Conservation (phyloP, 2,888 invertebrate species). For the Epirrita christyi region DNA sequence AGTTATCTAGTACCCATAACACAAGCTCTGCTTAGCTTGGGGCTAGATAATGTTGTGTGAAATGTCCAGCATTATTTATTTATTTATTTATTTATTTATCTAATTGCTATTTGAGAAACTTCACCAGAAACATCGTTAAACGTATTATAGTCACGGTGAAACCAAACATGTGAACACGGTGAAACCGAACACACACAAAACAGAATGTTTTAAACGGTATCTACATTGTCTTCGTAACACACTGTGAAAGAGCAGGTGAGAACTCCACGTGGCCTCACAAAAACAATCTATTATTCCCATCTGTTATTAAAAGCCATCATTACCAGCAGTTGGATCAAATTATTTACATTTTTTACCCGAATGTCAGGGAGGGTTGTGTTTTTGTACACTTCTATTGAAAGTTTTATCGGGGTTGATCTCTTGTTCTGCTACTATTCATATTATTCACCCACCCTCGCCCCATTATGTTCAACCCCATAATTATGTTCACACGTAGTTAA, state of each 20-base stretch:
- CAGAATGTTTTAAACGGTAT: background rate
- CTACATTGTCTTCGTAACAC: background rate
- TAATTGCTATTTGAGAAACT: too few species aligned
- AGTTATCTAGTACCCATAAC: too few species aligned
- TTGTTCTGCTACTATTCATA: constrained; percentile 38
- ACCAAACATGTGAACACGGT: background rate
- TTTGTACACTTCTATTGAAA: constrained; percentile 1
- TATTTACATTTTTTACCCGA: constrained; percentile 18
- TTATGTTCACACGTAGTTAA: constrained; percentile 51
- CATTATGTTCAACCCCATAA: constrained; percentile 38
- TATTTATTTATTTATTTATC: too few species aligned
- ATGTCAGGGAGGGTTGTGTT: background rate
- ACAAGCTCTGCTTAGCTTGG: too few species aligned
- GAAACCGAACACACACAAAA: background rate
- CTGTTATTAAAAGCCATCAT: constrained; percentile 15
- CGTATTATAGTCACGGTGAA: too few species aligned
- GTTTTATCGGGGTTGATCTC: constrained; percentile 14
- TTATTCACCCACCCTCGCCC: constrained; percentile 32
- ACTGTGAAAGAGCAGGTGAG: constrained; percentile 14
- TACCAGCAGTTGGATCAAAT: constrained; percentile 21
- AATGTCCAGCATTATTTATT: too few species aligned
- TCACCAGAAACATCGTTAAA: too few species aligned
- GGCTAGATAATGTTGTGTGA: too few species aligned
- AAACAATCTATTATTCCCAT: constrained; percentile 17
- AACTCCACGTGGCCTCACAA: background rate